Evolutionary conservation across 2,113 vertebrate genomes (phyloP).

Genomic region (Glaucomys volans): DNA sequence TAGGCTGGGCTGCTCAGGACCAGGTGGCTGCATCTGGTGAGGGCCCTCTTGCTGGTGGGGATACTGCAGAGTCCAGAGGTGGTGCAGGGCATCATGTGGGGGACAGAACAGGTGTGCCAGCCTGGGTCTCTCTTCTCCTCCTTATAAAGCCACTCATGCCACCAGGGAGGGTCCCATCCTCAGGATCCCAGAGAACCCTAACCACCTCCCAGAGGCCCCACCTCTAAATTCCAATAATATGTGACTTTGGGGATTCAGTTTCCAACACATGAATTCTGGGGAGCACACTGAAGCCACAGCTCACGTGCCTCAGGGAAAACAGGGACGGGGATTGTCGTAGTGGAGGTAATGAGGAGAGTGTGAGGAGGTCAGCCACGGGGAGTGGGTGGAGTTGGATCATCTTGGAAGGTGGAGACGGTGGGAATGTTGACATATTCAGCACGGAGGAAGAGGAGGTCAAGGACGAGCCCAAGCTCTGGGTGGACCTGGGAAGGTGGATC

Average conservation of each 20-base stretch:
- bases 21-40: not conserved
- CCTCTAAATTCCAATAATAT: not conserved
- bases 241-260: not conserved
- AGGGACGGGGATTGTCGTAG: too few species aligned
- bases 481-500: not conserved
- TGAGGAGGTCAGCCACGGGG: too few species aligned
- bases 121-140: not conserved
- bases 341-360: accelerated
- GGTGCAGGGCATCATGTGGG: not conserved
- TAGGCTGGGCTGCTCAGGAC: not conserved
- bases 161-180: not conserved
- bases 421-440: not conserved
- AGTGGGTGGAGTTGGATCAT: not conserved
- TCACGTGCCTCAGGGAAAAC: too few species aligned
- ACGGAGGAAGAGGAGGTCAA: not conserved
- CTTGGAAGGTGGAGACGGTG: not conserved
- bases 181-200: not conserved
- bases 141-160: not conserved
- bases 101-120: not conserved
- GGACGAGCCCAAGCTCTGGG: not conserved
- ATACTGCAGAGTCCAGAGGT: not conserved
- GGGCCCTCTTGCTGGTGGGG: not conserved
- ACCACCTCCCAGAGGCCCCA: not conserved
- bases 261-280: not conserved
- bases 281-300: too few species aligned